phyloP scores from a whole-genome alignment of 2,888 invertebrate species.

The Philereme transversata region DNA sequence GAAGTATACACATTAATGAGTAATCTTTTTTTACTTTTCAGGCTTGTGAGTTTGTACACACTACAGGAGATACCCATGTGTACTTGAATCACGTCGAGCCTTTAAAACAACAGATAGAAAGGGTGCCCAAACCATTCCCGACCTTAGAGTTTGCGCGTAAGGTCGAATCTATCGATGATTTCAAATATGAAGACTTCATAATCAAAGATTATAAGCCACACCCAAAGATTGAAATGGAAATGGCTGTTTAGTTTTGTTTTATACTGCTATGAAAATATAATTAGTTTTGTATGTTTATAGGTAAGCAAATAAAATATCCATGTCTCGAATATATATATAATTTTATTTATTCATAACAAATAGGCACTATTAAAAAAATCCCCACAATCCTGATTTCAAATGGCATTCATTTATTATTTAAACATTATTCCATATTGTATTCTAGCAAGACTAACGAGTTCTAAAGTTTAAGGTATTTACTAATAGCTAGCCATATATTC shows the following conservation, averaged over 20 bases:
- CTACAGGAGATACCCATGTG: slow-evolving; percentile 97
- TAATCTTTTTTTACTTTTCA: slow-evolving; percentile 51
- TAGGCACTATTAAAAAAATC: slow-evolving; percentile 60
- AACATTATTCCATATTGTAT: not conserved
- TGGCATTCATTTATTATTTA: slow-evolving; percentile 43
- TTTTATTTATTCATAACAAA: slow-evolving; percentile 51
- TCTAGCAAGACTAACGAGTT: slow-evolving; percentile 12
- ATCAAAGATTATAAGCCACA: slow-evolving; percentile 93
- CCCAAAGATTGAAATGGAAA: slow-evolving; percentile 95
- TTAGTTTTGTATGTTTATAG: not conserved
- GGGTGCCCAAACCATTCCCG: slow-evolving; percentile 93
- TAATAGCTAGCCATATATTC: slow-evolving; percentile 13
- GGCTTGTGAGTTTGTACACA: slow-evolving; percentile 97
- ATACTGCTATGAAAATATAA: not conserved
- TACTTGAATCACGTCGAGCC: slow-evolving; percentile 95
- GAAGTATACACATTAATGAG: not conserved
- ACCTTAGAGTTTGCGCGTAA: slow-evolving; percentile 89
- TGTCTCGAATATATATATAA: slow-evolving; percentile 34
- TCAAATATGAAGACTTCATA: slow-evolving; percentile 93
- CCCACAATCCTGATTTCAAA: slow-evolving; percentile 53
- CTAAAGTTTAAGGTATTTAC: slow-evolving; percentile 3
- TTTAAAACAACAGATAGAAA: slow-evolving; percentile 90
- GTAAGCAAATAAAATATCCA: slow-evolving; percentile 5
- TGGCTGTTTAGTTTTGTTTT: slow-evolving; percentile 86
- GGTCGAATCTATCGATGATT: slow-evolving; percentile 93